Base-by-base conservation (phyloP, 2,797 vertebrate genomes). In the Halcyon badia region DNA sequence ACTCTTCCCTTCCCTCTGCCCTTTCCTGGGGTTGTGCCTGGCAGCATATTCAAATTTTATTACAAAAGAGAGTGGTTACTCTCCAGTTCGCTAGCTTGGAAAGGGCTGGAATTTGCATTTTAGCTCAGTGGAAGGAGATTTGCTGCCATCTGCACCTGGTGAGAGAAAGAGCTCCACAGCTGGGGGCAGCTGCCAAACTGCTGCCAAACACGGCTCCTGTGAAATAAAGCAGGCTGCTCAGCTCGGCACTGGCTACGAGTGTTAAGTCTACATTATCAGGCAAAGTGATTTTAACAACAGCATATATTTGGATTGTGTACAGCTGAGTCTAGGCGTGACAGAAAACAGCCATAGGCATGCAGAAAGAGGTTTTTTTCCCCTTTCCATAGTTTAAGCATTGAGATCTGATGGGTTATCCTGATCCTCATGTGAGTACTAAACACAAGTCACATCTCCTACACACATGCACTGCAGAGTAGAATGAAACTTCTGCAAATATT, bases 71-170 rank as follows among this genome's bases (percentile, higher is more conserved):
- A 80, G 62, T 3, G 2, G 72, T 72, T 85, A 48, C 54, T 92
- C 25, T 80, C 28, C 62, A 44, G 70, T 0, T 0, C 4, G 3
- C 61, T 69, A 76, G 61, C 62, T 77, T 80, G 91, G 80, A 61
- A 92, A 90, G 73, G 86, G 44, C 66, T 83, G 87, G 70, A 33
- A 84, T 90, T 91, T 93, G 64, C 94, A 86, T 94, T 94, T 64
- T 44, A 81, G 62, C 54, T 78, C 0, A 2, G 83, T 89, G 88
- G 83, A 94, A 96, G 91, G 93, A 91, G 91, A 93, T 94, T 49
- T 95, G 90, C 91, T 96, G 97, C 95, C 96, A 97, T 95, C 93
- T 97, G 94, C 90, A 92, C 95, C 93, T 87, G 88, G 91, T 41
- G 71, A 95, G 75, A 90, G 91, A 97, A 94, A 93, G 85, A 95